These are phyloP conservation scores for Lepidochrysops patricia DNA, from an alignment of 2,888 invertebrate genomes.

Conservation along the genomic window DNA sequence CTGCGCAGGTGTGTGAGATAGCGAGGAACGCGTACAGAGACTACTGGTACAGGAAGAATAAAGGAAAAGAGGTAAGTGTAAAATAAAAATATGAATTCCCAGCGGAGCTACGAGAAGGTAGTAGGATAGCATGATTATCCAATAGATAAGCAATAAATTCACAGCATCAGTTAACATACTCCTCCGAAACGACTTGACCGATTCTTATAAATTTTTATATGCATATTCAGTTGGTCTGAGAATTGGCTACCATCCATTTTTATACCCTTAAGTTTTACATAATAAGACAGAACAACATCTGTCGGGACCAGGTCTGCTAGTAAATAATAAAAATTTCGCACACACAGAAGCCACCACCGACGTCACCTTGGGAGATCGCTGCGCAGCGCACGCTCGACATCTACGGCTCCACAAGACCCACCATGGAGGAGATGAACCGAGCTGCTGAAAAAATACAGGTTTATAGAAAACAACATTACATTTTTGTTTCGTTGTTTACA, in stretches of 20 bases:
- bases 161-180: too few relatives aligned
- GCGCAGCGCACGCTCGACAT: constrained; percentile 51
- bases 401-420: constrained; percentile 56
- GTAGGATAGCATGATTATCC: too few relatives aligned
- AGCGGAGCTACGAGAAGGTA: too few relatives aligned
- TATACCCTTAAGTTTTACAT: too few relatives aligned
- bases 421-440: constrained; percentile 43
- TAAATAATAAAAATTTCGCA: not conserved
- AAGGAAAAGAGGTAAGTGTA: constrained; percentile 40
- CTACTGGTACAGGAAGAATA: constrained; percentile 55
- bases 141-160: too few relatives aligned
- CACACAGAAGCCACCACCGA: constrained; percentile 26
- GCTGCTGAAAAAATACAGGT: constrained; percentile 58
- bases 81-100: not conserved
- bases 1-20: constrained; percentile 51
- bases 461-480: not conserved
- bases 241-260: too few relatives aligned
- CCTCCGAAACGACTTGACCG: too few relatives aligned
- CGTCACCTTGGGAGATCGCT: constrained; percentile 57
- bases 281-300: too few relatives aligned
- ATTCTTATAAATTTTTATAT: too few relatives aligned
- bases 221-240: too few relatives aligned
- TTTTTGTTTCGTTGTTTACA: too few relatives aligned
- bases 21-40: constrained; percentile 56
- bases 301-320: too few relatives aligned